phyloP scores from a whole-genome alignment of 2,113 vertebrate species.

The Nannospalax galili region DNA sequence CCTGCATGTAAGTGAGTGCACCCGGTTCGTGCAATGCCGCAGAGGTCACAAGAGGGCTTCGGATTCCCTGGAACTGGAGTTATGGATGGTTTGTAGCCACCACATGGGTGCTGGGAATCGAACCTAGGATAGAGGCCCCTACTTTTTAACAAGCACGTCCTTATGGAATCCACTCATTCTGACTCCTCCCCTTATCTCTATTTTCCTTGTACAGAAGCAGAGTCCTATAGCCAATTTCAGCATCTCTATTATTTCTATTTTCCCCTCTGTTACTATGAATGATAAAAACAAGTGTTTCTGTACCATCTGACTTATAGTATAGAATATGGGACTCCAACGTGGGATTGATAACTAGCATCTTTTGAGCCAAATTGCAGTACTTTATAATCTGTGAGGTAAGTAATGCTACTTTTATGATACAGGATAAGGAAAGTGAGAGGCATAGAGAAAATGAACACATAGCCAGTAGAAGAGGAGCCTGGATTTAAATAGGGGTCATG shows the following conservation, averaged over 20 bases:
- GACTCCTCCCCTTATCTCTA: neutral
- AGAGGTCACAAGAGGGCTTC: too few species aligned
- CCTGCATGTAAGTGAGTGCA: too few species aligned
- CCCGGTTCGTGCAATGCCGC: too few species aligned
- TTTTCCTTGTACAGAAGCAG: neutral
- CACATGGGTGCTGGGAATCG: too few species aligned
- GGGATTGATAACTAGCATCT: neutral
- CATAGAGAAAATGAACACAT: conserved; percentile 27
- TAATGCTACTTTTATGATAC: conserved; percentile 16
- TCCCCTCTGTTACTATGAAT: conserved; percentile 2
- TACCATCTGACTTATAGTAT: neutral
- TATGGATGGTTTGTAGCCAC: too few species aligned
- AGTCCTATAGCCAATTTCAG: neutral
- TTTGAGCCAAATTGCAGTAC: neutral
- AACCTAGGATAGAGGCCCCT: neutral
- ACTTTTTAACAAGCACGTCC: neutral
- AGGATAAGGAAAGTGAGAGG: conserved; percentile 40
- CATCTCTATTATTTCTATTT: neutral
- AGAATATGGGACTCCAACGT: conserved; percentile 4
- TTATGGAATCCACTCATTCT: neutral
- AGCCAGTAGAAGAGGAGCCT: neutral
- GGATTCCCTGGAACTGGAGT: too few species aligned
- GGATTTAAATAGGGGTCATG: neutral
- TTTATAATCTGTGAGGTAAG: neutral
- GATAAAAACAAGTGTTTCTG: neutral